Percentiles rank a stretch among this genome's conserved stretches.
Conservation (phyloP, 2,888 invertebrate genomes). For the Cephus pygmeus region DNA sequence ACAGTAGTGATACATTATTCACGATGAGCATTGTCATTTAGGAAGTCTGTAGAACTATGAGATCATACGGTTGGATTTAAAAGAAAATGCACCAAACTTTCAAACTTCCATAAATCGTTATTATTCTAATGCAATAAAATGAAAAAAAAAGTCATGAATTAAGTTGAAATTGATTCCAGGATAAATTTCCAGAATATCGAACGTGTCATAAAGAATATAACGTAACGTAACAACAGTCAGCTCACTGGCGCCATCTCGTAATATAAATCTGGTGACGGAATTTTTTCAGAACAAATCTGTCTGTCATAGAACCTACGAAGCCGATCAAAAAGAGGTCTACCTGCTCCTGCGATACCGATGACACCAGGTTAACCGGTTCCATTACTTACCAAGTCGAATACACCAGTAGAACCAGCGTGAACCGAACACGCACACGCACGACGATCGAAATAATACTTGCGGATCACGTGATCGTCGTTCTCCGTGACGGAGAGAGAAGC, state of each 20-base stretch:
- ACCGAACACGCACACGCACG: conserved; percentile 12
- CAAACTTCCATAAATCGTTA: not conserved
- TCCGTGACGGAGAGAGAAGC: conserved; percentile 1
- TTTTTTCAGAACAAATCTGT: not conserved
- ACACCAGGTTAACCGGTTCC: not conserved
- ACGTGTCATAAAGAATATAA: not conserved
- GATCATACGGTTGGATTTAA: not conserved
- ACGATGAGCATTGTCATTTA: not conserved
- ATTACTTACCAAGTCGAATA: not conserved
- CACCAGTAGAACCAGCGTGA: not conserved
- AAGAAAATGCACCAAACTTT: not conserved
- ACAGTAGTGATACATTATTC: not conserved
- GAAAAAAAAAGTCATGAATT: not conserved
- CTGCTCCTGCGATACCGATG: not conserved
- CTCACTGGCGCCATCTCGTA: not conserved
- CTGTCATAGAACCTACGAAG: not conserved
- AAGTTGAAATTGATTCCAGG: not conserved
- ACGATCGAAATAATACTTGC: conserved; percentile 17
- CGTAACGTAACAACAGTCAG: not conserved
- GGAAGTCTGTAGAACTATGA: not conserved
- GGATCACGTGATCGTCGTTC: conserved; percentile 8
- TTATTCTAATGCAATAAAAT: not conserved
- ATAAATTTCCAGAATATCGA: not conserved
- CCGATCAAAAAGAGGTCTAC: conserved; percentile 1
- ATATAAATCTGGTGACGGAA: not conserved